phyloP scores from a whole-genome alignment of 1,140 invertebrate species.

The Episyrphus balteatus region DNA sequence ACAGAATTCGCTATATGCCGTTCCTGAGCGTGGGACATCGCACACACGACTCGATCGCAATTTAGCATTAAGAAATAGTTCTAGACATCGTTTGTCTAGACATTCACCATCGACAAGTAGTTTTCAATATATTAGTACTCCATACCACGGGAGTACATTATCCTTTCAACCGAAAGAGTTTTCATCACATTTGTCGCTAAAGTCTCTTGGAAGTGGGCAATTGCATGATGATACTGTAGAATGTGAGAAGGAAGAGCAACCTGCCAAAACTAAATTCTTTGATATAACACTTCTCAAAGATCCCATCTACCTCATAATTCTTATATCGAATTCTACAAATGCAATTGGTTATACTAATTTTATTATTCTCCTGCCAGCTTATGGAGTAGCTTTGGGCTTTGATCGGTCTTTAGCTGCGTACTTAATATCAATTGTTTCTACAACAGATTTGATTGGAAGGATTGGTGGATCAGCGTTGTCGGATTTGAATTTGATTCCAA shows the following conservation, averaged over 20 bases:
- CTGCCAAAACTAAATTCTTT: conserved; percentile 51
- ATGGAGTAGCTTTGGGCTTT: conserved; percentile 55
- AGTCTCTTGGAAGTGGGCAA: conserved; percentile 41
- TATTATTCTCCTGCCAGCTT: conserved; percentile 64
- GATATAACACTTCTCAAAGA: conserved; percentile 63
- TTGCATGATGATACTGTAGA: conserved; percentile 17
- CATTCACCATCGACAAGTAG: conserved; percentile 65
- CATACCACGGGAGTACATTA: conserved; percentile 69
- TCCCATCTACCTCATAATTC: conserved; percentile 66
- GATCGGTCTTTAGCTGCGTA: conserved; percentile 55
- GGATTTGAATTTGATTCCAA: conserved; percentile 58
- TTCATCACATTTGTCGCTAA: conserved; percentile 63
- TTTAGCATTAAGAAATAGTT: conserved; percentile 17
- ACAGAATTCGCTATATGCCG: conserved; percentile 46
- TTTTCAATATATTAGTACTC: conserved; percentile 70
- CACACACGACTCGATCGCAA: conserved; percentile 17
- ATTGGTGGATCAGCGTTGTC: conserved; percentile 73
- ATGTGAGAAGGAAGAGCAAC: conserved; percentile 19
- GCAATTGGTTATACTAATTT: conserved; percentile 81
- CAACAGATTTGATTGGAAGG: conserved; percentile 64
- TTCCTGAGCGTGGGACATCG: conserved; percentile 39
- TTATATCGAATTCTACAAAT: conserved; percentile 72
- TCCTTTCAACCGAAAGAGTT: conserved; percentile 66
- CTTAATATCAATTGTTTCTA: conserved; percentile 65
- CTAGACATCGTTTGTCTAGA: conserved; percentile 38